Evolutionary conservation across 1,140 invertebrate species (phyloP), one percentile per base, ranked within the genome.

Genomic region (Heliconius hewitsoni): DNA sequence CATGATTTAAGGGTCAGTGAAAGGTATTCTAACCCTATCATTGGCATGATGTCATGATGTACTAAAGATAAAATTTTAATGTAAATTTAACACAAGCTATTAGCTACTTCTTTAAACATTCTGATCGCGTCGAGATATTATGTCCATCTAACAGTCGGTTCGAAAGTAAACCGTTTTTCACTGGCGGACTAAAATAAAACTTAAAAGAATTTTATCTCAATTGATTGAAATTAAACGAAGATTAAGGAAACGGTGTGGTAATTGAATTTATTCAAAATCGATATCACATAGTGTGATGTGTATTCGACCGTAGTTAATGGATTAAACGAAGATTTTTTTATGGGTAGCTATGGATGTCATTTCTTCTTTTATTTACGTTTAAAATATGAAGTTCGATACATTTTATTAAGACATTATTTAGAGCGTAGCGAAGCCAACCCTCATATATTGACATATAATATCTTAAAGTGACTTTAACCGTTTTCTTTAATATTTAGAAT

Each of bases 331-430:
- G 60, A 86, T 85, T 86, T 85, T 84, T 80, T 85, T 84, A 83
- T 86, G 82, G 84, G 81, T 73, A 86, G 82, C 73, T 80, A 78
- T 76, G 71, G 79, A 78, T 80, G 86, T 88, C 87, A 86, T 84
- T 84, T 77, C 73, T 85, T 83, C 85, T 83, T 89, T 93, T 91
- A 89, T 85, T 79, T 82, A 77, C 71, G 70, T 74, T 74, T 93
- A 86, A 92, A 85, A 86, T 90, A 93, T 83, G 87, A 81, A 77
- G 74, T 74, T 81, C 71, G 79, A 84, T 82, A 82, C 76, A 80
- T 93, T 91, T 89, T 90, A 93, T 92, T 86, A 90, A 90, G 87
- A 87, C 85, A 89, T 93, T 89, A 91, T 86, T 90, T 90, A 82
- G 80, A 77, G 79, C 82, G 90, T 86, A 90, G 91, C 91, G 86